These are phyloP conservation scores for Cherax destructor DNA, from an alignment of 1,140 invertebrate genomes.

Conservation along the genomic window DNA sequence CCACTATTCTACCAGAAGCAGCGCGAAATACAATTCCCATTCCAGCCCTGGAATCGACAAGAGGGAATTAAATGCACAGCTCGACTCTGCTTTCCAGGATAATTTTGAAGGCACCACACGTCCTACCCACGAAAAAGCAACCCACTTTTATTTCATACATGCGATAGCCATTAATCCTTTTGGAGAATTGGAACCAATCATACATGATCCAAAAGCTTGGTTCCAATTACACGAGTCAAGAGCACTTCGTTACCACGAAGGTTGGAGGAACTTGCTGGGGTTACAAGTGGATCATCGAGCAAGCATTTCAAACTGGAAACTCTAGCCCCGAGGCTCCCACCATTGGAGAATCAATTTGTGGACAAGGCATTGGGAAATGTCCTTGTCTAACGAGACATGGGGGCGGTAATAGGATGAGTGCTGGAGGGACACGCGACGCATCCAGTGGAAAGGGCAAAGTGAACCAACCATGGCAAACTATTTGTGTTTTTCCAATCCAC, in stretches of 20 bases:
- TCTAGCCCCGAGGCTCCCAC: background rate
- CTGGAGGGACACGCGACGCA: background rate
- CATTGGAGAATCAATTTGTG: background rate
- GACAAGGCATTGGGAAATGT: background rate
- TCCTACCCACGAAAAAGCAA: background rate
- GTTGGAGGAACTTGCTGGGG: too few relatives aligned
- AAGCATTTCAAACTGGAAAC: background rate
- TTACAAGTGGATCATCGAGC: background rate
- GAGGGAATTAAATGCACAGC: background rate
- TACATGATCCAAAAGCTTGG: too few relatives aligned
- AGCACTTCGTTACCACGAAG: too few relatives aligned
- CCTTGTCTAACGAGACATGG: background rate
- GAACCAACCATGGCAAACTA: too few relatives aligned
- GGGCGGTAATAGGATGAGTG: background rate
- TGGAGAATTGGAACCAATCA: too few relatives aligned
- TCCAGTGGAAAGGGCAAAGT: background rate
- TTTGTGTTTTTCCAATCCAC: too few relatives aligned
- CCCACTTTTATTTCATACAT: too few relatives aligned
- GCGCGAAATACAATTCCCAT: background rate
- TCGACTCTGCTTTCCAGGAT: background rate
- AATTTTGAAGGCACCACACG: background rate
- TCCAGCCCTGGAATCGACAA: background rate
- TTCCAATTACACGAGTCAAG: too few relatives aligned
- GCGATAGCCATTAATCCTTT: too few relatives aligned
- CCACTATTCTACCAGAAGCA: background rate